Evolutionary conservation across 2,113 vertebrate species (phyloP).

Genomic region (Oostethus manadensis): DNA sequence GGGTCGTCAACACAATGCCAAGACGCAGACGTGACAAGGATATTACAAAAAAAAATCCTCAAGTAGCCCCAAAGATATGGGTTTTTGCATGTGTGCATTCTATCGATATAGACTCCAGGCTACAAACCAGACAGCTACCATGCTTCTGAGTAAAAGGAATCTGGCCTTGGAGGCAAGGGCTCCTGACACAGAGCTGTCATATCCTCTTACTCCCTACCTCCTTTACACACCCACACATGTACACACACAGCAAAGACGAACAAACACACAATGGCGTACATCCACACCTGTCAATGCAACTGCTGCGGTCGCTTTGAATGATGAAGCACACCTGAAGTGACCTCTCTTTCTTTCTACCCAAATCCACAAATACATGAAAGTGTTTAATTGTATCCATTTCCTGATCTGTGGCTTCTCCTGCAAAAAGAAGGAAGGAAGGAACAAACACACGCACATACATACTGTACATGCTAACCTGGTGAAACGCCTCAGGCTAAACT

Average conservation of each 20-base stretch:
- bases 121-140: conserved; percentile 49
- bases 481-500: conserved; percentile 10
- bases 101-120: conserved; percentile 50
- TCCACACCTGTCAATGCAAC: conserved; percentile 19
- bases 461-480: neutral
- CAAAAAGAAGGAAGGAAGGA: neutral
- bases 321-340: conserved; percentile 35
- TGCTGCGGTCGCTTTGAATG: conserved; percentile 21
- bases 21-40: no score
- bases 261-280: conserved; percentile 7
- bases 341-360: neutral
- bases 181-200: conserved; percentile 55
- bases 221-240: neutral
- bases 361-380: conserved; percentile 4
- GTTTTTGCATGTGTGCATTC: conserved; percentile 13
- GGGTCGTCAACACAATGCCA: no score
- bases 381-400: conserved; percentile 12
- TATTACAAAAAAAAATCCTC: no score
- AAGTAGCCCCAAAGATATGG: neutral
- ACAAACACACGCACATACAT: no score
- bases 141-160: conserved; percentile 56
- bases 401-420: conserved; percentile 5
- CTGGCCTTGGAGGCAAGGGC: conserved; percentile 40
- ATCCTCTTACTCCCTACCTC: conserved; percentile 27
- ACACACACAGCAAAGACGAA: conserved; percentile 2